Percentiles rank a stretch among this genome's conserved stretches.
phyloP scores from a whole-genome alignment of 1,140 invertebrate species.

The Zophobas atratus region DNA sequence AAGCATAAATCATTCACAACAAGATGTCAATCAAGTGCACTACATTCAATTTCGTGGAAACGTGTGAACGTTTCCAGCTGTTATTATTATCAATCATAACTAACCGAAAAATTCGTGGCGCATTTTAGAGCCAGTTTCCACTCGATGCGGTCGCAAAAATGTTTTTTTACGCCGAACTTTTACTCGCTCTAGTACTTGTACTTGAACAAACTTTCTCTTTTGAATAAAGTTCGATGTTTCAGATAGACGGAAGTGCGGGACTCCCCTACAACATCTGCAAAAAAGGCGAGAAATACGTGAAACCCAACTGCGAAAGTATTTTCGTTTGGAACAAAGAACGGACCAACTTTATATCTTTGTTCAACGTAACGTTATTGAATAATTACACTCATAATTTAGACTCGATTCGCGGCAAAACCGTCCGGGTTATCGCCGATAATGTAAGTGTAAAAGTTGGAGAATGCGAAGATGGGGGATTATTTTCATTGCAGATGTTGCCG shows the following conservation, averaged over 20 bases:
- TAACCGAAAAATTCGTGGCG: slow-evolving; percentile 1
- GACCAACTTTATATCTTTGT: slow-evolving; percentile 53
- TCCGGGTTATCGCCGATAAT: slow-evolving; percentile 57
- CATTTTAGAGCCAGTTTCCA: neutral
- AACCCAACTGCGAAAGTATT: slow-evolving; percentile 55
- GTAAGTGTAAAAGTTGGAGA: slow-evolving; percentile 47
- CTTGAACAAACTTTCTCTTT: slow-evolving; percentile 10
- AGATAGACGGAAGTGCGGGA: slow-evolving; percentile 32
- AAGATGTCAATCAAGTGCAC: slow-evolving; percentile 6
- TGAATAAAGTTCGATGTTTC: slow-evolving; percentile 27
- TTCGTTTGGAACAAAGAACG: slow-evolving; percentile 55
- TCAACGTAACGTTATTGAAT: slow-evolving; percentile 41
- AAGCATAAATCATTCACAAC: slow-evolving; percentile 11
- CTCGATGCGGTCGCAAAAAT: neutral
- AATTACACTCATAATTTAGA: slow-evolving; percentile 29
- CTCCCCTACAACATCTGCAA: slow-evolving; percentile 40
- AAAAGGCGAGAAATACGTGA: slow-evolving; percentile 42
- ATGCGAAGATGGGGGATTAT: slow-evolving; percentile 15
- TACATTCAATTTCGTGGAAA: slow-evolving; percentile 1
- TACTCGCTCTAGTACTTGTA: slow-evolving; percentile 6
- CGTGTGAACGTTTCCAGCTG: slow-evolving; percentile 25
- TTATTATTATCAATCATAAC: slow-evolving; percentile 31
- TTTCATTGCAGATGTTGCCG: slow-evolving; percentile 59
- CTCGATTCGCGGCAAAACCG: slow-evolving; percentile 50
- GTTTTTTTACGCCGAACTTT: slow-evolving; percentile 22